Evolutionary conservation across 2,113 vertebrate species (phyloP), one percentile per base, ranked within the genome.

Genomic region (Pluvialis apricaria): DNA sequence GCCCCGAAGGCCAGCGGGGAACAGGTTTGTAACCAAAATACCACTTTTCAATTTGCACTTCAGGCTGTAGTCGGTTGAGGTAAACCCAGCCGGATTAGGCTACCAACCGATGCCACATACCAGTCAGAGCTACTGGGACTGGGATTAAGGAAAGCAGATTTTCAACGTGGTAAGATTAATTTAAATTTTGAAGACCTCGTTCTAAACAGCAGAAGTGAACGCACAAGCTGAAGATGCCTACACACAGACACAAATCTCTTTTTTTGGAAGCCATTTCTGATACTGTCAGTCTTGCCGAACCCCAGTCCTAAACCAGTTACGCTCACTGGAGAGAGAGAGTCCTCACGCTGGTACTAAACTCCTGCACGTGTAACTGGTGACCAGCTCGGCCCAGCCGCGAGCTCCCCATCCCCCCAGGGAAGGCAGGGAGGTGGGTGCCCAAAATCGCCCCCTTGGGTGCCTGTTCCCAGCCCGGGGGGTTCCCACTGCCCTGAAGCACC

Each of bases 11-110:
- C 54, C 55, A 18, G 0, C 1, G 1, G 19, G 58, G 7, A 17
- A 2, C 32, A 2, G 26, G 25, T 8, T 4, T 25, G 20, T 11
- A 18, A 13, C 34, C 54, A 20, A 20, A 32, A 8, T 0, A 1
- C 10, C 6, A 0, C 1, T 31, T 11, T 9, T 22, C 44, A 28
- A 0, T 51, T n/a, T 22, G 51, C 16, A 1, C 29, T 34, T 24
- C 29, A 5, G 65, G 3, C 8, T 3, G 42, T 1, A n/a, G 29
- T 9, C 26, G n/a, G 49, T 2, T 9, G 58, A 57, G 65, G 66
- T 28, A 32, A 42, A 57, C 0, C 8, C 80, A 55, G 40, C 40
- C 8, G 1, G 5, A 2, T 6, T 2, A 32, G 20, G 20, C n/a
- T 18, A 24, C 40, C 16, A 11, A 11, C 3, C 3, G 15, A 25